Evolutionary conservation across 1,140 invertebrate species (phyloP).

Genomic region (Tetragnatha versicolor): DNA sequence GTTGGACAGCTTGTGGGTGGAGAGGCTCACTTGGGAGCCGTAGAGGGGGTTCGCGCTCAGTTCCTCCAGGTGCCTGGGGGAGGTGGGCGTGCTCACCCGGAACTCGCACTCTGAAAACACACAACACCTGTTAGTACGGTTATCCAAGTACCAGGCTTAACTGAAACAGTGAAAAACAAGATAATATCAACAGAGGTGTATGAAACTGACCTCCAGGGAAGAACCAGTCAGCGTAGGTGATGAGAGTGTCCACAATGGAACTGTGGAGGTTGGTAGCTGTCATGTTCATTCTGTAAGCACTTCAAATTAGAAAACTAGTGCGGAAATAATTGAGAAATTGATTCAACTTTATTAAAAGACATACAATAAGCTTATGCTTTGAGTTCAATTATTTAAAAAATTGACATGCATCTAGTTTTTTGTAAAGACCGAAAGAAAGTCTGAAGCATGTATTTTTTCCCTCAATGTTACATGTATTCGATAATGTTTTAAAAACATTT

Average conservation of each 20-base stretch:
- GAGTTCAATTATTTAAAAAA: too few species aligned
- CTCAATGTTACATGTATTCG: too few species aligned
- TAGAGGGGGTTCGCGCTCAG: not conserved
- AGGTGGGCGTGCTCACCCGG: slow-evolving; percentile 40
- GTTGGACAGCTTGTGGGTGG: slow-evolving; percentile 23
- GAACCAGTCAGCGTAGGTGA: slow-evolving; percentile 86
- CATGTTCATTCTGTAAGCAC: slow-evolving; percentile 83
- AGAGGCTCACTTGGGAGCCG: slow-evolving; percentile 26
- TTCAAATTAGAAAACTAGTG: too few species aligned
- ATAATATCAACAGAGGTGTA: not conserved
- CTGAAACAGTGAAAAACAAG: not conserved
- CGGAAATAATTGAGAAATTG: too few species aligned
- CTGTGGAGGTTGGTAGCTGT: slow-evolving; percentile 82
- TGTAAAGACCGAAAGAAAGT: too few species aligned
- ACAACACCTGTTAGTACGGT: not conserved
- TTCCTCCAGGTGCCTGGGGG: slow-evolving; percentile 27
- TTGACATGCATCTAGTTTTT: too few species aligned
- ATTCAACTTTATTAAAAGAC: too few species aligned
- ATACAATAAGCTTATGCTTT: too few species aligned
- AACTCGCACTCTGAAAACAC: slow-evolving; percentile 46
- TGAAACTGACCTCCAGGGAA: slow-evolving; percentile 76
- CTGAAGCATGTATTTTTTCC: too few species aligned
- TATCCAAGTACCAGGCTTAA: not conserved
- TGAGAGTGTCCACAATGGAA: slow-evolving; percentile 82
- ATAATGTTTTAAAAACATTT: too few species aligned